Evolutionary conservation across 2,113 vertebrate species (phyloP), one percentile per base, ranked within the genome.

Genomic region (Paramormyrops kingsleyae): DNA sequence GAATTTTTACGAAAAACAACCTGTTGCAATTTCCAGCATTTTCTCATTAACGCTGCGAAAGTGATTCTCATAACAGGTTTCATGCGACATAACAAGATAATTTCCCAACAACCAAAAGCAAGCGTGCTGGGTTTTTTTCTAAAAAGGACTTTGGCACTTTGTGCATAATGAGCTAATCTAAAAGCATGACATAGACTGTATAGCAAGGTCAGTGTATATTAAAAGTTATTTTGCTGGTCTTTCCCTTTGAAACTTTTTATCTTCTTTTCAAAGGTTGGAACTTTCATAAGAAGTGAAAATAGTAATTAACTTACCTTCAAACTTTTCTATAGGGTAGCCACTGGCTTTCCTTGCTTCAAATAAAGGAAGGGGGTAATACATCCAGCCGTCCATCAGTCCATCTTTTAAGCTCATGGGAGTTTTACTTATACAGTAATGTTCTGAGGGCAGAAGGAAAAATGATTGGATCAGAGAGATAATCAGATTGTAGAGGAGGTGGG

Each of bases 31-130:
- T 53, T 87, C 66, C 74, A 80, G 50, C 42, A 31, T 49, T 35
- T 77, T 53, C 70, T 88, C 62, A 90, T 90, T 90, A 90, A 77
- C 21, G 3, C 10, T 50, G 47, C 52, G 44, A 87, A 70, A 70
- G 24, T 27, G 39, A 87, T 77, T 87, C 47, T 87, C 1, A 49
- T 17, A 87, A 27, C 66, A 52, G 35, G n/a, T 13, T 88, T 59
- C 39, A 13, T 31, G n/a, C 9, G 10, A 87, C 15, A 52, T 90
- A 56, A 87, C 52, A 59, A 88, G 46, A 77, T 80, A 59, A 49
- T 88, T 90, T 44, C 31, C 49, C 3, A n/a, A 24, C 49, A 9
- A 88, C 49, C 19, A 50, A 56, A 59, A 47, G 21, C 86, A 88
- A 42, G 86, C 15, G 24, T 52, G 44, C 62, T 39, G 42, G 2